Evolutionary conservation across 2,888 invertebrate species (phyloP).

Genomic region (Penaeus monodon): DNA sequence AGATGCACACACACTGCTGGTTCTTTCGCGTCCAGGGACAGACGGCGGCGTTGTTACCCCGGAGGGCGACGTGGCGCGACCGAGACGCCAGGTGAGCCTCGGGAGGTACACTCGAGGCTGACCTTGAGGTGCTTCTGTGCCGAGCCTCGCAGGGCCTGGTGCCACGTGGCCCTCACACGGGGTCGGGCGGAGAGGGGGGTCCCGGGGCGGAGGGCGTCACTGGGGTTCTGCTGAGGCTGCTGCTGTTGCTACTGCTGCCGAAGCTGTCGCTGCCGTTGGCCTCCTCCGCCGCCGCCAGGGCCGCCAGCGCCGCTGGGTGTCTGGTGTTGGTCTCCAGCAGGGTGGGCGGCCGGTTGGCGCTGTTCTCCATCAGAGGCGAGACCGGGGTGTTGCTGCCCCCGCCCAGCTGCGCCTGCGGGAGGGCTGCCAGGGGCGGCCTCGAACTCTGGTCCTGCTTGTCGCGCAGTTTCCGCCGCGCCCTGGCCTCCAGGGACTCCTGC

Average conservation of each 20-base stretch:
- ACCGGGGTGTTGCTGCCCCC: background rate
- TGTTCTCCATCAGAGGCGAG: conserved; percentile 21
- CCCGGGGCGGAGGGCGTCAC: background rate
- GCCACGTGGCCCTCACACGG: background rate
- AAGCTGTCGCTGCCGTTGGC: background rate
- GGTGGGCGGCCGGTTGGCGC: conserved; percentile 18
- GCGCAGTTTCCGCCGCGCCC: conserved; percentile 50
- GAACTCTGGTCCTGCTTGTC: conserved; percentile 27
- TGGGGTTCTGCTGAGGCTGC: background rate
- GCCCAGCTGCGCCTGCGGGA: conserved; percentile 29
- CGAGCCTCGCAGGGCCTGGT: background rate
- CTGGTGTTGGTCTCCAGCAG: conserved; percentile 29
- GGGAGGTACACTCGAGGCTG: too few relatives aligned
- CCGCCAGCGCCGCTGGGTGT: conserved; percentile 3
- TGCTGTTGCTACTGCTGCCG: background rate
- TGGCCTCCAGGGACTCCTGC: conserved; percentile 62
- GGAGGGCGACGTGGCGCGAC: too few relatives aligned
- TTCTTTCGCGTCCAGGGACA: too few relatives aligned
- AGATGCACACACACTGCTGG: too few relatives aligned
- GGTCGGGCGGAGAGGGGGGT: background rate
- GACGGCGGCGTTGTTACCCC: too few relatives aligned
- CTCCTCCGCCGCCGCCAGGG: background rate
- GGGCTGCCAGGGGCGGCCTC: conserved; percentile 48
- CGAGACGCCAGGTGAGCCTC: too few relatives aligned
- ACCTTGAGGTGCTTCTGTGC: background rate